Conservation (phyloP, 2,797 vertebrate species). For the Eulemur coronatus region DNA sequence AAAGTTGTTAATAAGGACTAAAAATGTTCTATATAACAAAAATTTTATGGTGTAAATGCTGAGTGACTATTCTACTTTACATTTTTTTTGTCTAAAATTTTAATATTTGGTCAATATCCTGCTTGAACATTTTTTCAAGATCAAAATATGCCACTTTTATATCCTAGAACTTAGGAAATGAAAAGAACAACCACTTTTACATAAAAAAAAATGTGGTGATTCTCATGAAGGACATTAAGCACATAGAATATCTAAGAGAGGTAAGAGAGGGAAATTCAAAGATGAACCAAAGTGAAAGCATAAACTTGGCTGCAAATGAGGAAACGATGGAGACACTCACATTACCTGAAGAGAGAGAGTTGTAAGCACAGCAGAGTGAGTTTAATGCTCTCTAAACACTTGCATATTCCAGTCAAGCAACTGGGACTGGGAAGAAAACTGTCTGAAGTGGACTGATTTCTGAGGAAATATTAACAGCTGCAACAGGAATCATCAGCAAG, state of each 20-base stretch:
- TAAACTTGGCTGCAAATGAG: background rate
- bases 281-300: background rate
- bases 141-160: background rate
- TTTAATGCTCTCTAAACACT: no score
- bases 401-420: accelerated
- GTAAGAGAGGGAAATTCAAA: background rate
- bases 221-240: background rate
- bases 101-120: background rate
- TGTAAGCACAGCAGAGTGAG: background rate
- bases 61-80: background rate
- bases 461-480: background rate
- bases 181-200: background rate
- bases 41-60: background rate
- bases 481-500: accelerated
- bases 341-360: background rate
- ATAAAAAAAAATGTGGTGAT: background rate
- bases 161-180: background rate
- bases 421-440: background rate
- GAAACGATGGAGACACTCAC: background rate
- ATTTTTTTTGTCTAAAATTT: background rate
- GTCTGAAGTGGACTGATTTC: background rate
- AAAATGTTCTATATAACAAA: background rate
- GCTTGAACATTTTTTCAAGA: background rate
- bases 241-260: background rate
- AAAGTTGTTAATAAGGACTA: background rate